phyloP scores from a whole-genome alignment of 2,797 vertebrate species.

The Labeo calbasu region DNA sequence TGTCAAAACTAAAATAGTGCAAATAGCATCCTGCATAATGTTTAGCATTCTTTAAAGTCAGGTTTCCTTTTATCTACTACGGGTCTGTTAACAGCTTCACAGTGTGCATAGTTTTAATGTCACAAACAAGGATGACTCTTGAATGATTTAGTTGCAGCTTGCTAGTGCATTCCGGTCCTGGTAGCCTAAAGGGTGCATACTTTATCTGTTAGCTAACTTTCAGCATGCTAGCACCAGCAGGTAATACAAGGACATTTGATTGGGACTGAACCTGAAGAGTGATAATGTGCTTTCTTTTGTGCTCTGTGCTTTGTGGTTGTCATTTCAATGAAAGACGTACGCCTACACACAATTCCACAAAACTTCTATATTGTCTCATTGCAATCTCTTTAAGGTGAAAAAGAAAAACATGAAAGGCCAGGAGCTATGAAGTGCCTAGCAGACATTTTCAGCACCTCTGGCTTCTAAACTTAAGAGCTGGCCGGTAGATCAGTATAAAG shows the following conservation, averaged over 20 bases:
- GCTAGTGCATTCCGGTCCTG: conserved; percentile 24
- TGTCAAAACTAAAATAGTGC: conserved; percentile 18
- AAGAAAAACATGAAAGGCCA: neutral
- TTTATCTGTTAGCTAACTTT: conserved; percentile 29
- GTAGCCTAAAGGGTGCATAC: conserved; percentile 39
- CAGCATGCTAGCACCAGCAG: conserved; percentile 21
- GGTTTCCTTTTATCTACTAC: conserved; percentile 18
- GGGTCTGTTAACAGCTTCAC: conserved; percentile 33
- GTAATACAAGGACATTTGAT: neutral
- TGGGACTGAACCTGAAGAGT: conserved; percentile 3
- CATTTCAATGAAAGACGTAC: conserved; percentile 2
- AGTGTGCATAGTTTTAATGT: conserved; percentile 22
- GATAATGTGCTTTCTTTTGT: conserved; percentile 9
- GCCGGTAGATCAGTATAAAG: conserved; percentile 14
- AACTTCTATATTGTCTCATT: neutral
- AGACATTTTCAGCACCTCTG: conserved; percentile 22
- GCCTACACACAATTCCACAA: neutral
- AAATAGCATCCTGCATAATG: conserved; percentile 13
- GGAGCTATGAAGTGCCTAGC: conserved; percentile 5
- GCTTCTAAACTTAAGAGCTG: conserved; percentile 15
- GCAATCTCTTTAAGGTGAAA: neutral
- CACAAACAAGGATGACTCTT: conserved; percentile 39
- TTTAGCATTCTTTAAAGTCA: conserved; percentile 28
- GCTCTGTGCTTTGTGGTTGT: neutral
- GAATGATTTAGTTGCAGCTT: conserved; percentile 39